Conservation (phyloP, 2,797 vertebrate genomes). For the Triplophysa yarkandensis region DNA sequence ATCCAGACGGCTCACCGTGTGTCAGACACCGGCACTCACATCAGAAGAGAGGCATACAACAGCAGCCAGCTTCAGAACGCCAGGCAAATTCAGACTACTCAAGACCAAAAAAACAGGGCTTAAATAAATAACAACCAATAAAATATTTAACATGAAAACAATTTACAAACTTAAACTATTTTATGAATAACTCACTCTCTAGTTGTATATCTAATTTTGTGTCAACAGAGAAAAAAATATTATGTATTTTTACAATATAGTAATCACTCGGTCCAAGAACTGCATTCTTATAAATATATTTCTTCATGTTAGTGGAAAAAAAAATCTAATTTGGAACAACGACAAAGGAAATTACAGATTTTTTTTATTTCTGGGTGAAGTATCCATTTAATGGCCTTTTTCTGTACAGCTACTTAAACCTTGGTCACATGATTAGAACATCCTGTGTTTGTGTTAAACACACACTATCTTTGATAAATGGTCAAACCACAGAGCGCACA, state of each 20-base stretch:
- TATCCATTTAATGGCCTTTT: background rate
- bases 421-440: slow-evolving; percentile 14
- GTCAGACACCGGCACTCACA: slow-evolving; percentile 7
- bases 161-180: no score
- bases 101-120: background rate
- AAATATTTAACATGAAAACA: background rate
- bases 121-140: background rate
- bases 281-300: no score
- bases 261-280: no score
- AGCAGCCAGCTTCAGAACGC: background rate
- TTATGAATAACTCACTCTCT: no score
- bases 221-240: no score
- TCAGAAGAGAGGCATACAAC: slow-evolving; percentile 1
- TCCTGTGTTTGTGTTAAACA: background rate
- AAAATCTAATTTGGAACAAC: no score
- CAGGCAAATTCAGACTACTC: background rate
- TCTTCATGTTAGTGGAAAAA: no score
- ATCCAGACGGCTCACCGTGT: slow-evolving; percentile 18
- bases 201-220: no score
- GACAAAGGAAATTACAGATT: no score
- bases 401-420: background rate
- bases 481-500: slow-evolving; percentile 5
- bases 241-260: no score
- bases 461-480: slow-evolving; percentile 22
- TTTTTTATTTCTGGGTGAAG: no score